A percentile compares a stretch with the other conserved stretches of the same genome.
Conservation (phyloP, 2,113 vertebrate genomes). For the Nesoenas mayeri region DNA sequence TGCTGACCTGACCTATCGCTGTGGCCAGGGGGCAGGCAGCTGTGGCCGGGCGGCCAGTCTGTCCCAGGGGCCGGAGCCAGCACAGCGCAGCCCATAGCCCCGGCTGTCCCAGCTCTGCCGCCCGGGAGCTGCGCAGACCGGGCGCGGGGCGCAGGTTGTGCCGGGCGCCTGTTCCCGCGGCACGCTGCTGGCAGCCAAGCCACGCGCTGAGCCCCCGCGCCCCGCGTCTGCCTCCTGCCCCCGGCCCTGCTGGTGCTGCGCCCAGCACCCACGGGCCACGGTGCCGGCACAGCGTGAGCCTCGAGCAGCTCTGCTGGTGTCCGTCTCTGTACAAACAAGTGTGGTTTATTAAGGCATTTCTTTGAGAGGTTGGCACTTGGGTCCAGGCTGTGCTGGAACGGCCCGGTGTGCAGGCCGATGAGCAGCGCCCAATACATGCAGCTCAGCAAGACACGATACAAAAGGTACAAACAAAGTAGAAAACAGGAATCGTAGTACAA, state of each 20-base stretch:
- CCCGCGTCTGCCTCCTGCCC: too few species aligned
- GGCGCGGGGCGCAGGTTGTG: too few species aligned
- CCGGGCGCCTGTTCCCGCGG: fast-evolving
- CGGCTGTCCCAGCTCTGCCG: background rate
- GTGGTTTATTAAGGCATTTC: constrained; percentile 75
- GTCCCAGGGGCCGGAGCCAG: background rate
- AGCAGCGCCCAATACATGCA: constrained; percentile 36
- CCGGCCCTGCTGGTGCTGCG: background rate
- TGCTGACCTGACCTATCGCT: background rate
- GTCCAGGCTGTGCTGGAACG: constrained; percentile 2
- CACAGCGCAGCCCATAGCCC: too few species aligned
- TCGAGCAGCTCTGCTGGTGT: background rate
- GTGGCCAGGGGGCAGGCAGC: background rate
- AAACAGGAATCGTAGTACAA: constrained; percentile 47
- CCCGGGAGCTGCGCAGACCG: background rate
- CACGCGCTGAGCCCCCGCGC: fast-evolving
- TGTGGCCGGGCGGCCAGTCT: background rate
- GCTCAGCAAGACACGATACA: constrained; percentile 55
- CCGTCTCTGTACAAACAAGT: constrained; percentile 42
- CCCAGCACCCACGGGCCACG: fast-evolving
- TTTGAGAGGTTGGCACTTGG: constrained; percentile 69
- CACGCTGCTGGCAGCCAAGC: fast-evolving
- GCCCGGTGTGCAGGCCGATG: background rate
- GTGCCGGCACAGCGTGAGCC: fast-evolving
- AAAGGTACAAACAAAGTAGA: constrained; percentile 57